A percentile compares a stretch with the other conserved stretches of the same genome.
These are phyloP conservation scores for Eulacestoma nigropectus DNA, from an alignment of 2,113 vertebrate species.

Conservation along the genomic window DNA sequence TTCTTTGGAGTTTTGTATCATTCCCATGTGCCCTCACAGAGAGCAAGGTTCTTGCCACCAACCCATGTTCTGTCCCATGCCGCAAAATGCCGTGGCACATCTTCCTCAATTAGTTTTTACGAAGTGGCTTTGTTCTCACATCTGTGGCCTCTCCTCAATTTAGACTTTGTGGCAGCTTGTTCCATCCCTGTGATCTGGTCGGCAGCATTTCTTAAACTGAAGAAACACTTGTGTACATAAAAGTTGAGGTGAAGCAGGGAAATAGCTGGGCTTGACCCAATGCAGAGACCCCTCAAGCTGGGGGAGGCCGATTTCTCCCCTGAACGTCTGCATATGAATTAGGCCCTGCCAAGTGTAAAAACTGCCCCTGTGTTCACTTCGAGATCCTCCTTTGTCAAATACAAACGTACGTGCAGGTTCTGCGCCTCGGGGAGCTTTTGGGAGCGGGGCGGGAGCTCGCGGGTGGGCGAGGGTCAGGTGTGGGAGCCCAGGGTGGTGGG, in stretches of 20 bases:
- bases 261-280: neutral
- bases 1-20: accelerated
- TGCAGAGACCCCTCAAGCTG: accelerated
- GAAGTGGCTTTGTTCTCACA: neutral
- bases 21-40: neutral
- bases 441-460: accelerated
- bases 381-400: neutral
- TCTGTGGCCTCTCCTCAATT: accelerated
- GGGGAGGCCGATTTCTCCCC: neutral
- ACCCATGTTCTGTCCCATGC: accelerated
- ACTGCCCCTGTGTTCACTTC: neutral
- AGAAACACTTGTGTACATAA: neutral
- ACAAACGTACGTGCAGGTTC: accelerated
- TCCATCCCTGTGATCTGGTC: neutral
- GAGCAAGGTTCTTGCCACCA: neutral
- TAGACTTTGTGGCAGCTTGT: neutral
- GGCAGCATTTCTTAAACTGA: neutral
- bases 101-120: neutral
- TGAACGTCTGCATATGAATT: accelerated
- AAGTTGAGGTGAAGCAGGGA: neutral
- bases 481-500: neutral
- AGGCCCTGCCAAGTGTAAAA: neutral
- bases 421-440: neutral
- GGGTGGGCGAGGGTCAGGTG: neutral
- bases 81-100: accelerated